phyloP scores from a whole-genome alignment of 1,140 invertebrate genomes.

The Andrena cerasifolii region DNA sequence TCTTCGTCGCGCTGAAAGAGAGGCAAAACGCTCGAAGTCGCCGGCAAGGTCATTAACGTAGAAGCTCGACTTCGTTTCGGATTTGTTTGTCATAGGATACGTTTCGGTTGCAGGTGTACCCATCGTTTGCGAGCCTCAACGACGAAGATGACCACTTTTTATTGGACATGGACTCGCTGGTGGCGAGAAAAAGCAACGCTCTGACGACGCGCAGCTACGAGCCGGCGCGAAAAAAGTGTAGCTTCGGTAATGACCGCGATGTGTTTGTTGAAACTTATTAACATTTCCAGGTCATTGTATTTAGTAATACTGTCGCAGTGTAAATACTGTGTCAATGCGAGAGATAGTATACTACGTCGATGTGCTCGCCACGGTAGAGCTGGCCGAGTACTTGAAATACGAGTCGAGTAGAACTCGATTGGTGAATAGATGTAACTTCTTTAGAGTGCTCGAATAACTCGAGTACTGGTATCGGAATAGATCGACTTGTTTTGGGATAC shows the following conservation, averaged over 20 bases:
- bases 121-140: constrained; percentile 45
- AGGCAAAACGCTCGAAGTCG: background rate
- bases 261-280: background rate
- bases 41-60: constrained; percentile 32
- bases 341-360: background rate
- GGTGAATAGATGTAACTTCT: too few relatives aligned
- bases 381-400: background rate
- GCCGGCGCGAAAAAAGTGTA: constrained; percentile 71
- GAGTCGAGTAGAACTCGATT: too few relatives aligned
- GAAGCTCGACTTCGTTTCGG: constrained; percentile 6
- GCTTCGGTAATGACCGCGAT: constrained; percentile 69
- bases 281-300: background rate
- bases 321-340: background rate
- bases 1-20: background rate
- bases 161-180: constrained; percentile 76
- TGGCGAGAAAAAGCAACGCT: constrained; percentile 60
- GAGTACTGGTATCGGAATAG: too few relatives aligned
- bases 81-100: constrained; percentile 37
- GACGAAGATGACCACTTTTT: constrained; percentile 73
- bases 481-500: too few relatives aligned
- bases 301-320: background rate
- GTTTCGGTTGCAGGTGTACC: constrained; percentile 57
- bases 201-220: constrained; percentile 63
- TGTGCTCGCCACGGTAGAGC: too few relatives aligned
- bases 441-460: too few relatives aligned